Evolutionary conservation across 35 echinoderm and acorn worm species (phyloP).

Genomic region (Holothuria glaberrima): DNA sequence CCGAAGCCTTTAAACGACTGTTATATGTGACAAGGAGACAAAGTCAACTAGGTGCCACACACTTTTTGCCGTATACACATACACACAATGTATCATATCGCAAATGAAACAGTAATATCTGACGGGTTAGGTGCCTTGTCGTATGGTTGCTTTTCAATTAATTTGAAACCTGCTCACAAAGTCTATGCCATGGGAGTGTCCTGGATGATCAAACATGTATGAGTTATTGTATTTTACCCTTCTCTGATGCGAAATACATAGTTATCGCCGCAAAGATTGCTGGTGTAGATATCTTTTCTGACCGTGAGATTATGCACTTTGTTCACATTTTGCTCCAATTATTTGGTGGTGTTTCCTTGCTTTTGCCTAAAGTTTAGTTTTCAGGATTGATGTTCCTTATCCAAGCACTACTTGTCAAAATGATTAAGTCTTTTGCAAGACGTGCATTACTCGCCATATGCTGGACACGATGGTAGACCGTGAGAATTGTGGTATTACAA

Average conservation of each 20-base stretch:
- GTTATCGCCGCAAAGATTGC: background rate
- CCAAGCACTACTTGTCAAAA: conserved; percentile 14
- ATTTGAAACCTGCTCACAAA: conserved; percentile 30
- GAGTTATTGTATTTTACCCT: background rate
- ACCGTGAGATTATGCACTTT: background rate
- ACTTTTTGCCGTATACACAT: too few relatives aligned
- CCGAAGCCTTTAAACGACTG: too few relatives aligned
- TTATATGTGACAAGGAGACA: too few relatives aligned
- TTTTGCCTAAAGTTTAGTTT: background rate
- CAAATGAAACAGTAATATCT: too few relatives aligned
- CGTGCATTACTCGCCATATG: conserved; percentile 6
- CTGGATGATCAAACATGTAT: background rate
- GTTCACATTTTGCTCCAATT: background rate
- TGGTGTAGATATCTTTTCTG: background rate
- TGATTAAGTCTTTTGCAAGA: conserved; percentile 24
- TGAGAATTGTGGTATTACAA: conserved; percentile 9
- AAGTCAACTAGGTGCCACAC: too few relatives aligned
- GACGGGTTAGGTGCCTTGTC: conserved; percentile 12
- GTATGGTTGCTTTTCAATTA: background rate
- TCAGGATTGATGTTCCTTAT: background rate
- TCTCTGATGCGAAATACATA: background rate
- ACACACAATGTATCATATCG: too few relatives aligned
- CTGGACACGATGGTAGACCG: conserved; percentile 38
- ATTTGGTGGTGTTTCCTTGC: background rate
- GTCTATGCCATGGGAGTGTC: background rate